Base-by-base conservation (phyloP, 1,140 invertebrate genomes). In the Zaprionus davidi region DNA sequence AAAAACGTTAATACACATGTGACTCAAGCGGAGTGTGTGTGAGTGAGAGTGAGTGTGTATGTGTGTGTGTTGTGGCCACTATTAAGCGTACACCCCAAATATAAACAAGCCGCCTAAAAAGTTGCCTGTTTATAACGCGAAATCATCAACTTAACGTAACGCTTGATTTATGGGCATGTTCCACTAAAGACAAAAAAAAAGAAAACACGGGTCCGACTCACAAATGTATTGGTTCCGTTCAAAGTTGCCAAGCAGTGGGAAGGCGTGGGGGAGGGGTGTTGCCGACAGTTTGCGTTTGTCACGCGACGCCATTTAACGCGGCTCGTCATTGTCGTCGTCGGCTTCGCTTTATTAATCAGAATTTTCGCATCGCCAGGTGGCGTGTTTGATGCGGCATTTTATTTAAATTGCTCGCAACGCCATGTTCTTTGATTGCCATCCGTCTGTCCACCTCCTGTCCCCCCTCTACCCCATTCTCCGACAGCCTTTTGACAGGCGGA, bases 211-310 rank as follows among this genome's bases (percentile, higher is more conserved):
- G 63, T 51, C 34, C 59, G 60, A 70, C 81, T 69, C 36, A 82
- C 71, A 87, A 86, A 81, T 88, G 85, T 88, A 88, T 88, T 88
- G 86, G 85, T 88, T 88, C 85, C 85, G 85, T 85, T 88, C 64
- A 90, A 81, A 85, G 70, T 59, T 76, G 53, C 26, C 59, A 57
- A 17, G 41, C 57, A 26, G 5, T 22, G 4, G 34, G 24, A 36
- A 17, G 22, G 49, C 55, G 46, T 15, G 24, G n/a, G 11, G 36
- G 5, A 15, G 22, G 7, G 22, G 36, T 41, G 20, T 41, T 9
- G 67, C 81, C 83, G 84, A 81, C 81, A 88, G 82, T 85, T 90
- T 88, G 79, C 76, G 85, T 90, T 88, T 74, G 85, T 88, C 85
- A 88, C 85, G 85, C 85, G 41, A 88, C 79, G 78, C 44, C 85